Evolutionary conservation across 2,888 invertebrate species (phyloP), one percentile per base, ranked within the genome.

Genomic region (Tiphia femorata): DNA sequence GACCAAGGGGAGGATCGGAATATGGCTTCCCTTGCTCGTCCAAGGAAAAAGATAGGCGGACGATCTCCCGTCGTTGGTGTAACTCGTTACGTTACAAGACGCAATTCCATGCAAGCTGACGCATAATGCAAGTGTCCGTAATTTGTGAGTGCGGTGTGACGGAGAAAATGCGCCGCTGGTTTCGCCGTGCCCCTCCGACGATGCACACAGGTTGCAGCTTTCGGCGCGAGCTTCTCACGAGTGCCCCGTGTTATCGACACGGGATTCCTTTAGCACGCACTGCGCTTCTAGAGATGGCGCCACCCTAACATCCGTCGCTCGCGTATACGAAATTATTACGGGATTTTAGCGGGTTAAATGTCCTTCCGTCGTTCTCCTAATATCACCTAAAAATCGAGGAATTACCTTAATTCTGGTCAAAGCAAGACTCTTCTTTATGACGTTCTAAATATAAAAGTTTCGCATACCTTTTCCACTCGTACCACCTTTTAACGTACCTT

Each of bases 11-110:
- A 42, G 68, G 49, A 20, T 51, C 35, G 64, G 51, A 69, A 69
- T 69, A 69, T 69, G 68, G 68, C 68, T 69, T 69, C 68, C 64
- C 49, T 35, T 30, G 33, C 44, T 47, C 49, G 44, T 43, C 35
- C 25, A 25, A 25, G 25, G 25, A 25, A 5, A 8, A 25, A 25
- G 25, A 25, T 6, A 8, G 8, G 25, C 25, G 25, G 8, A 25
- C 5, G 14, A n/a, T 38, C 6, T 17, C 16, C n/a, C 23, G n/a
- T 6, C 8, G 7, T 14, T 12, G 1, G 3, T 47, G 19, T 46
- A 16, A 8, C 16, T 14, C 5, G 20, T 49, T 20, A 12, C 14
- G 23, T 23, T 7, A 16, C 30, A 23, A n/a, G 19, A 43, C 33
- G 23, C 17, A 5, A 38, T 35, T 10, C 12, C 12, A 33, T 40